Conservation (phyloP, 2,797 vertebrate species). For the Arrhamphus sclerolepis region DNA sequence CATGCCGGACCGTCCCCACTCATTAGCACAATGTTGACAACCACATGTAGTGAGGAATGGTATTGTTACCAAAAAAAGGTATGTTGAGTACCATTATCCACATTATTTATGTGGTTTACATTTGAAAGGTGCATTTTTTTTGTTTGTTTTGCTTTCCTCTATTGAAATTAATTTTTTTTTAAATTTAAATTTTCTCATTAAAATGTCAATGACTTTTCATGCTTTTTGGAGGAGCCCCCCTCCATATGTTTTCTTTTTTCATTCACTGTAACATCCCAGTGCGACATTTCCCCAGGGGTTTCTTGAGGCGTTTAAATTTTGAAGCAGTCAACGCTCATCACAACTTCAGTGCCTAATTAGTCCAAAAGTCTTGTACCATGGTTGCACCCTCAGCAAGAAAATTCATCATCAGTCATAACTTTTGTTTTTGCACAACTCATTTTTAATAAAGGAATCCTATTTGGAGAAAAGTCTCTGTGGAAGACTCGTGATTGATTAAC, state of each 20-base stretch:
- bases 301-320: slow-evolving; percentile 8
- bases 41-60: too few species aligned
- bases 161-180: too few species aligned
- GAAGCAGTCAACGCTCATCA: slow-evolving; percentile 37
- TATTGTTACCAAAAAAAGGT: too few species aligned
- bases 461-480: slow-evolving; percentile 51
- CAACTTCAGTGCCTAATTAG: slow-evolving; percentile 58
- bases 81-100: too few species aligned
- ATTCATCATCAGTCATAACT: slow-evolving; percentile 57
- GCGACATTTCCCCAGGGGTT: slow-evolving; percentile 12
- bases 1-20: too few species aligned
- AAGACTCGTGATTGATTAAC: slow-evolving; percentile 65
- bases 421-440: slow-evolving; percentile 67
- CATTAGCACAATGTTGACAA: too few species aligned
- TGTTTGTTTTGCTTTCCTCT: not conserved
- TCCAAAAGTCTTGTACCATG: slow-evolving; percentile 51
- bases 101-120: not conserved
- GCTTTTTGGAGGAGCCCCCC: not conserved
- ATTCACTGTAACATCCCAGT: not conserved
- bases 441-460: slow-evolving; percentile 64
- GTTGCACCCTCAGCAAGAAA: slow-evolving; percentile 46
- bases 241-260: slow-evolving; percentile 14
- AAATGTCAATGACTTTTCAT: not conserved
- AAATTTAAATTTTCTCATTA: too few species aligned
- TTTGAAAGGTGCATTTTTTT: not conserved